These are phyloP conservation scores for Chrysocyon brachyurus DNA, from an alignment of 2,797 vertebrate genomes.

Conservation along the genomic window DNA sequence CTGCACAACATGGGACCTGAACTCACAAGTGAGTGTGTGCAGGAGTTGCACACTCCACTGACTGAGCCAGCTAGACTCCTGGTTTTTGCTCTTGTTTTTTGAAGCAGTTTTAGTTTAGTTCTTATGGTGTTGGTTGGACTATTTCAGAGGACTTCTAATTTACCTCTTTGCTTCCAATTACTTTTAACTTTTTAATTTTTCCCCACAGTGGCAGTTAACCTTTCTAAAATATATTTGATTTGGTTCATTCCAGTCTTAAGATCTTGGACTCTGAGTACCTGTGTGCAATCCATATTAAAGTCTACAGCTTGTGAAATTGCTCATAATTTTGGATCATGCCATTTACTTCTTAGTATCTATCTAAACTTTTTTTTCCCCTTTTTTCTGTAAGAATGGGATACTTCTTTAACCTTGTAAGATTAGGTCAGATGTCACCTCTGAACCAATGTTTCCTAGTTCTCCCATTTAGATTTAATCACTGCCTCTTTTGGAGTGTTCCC, in stretches of 20 bases:
- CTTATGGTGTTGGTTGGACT: background rate
- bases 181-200: background rate
- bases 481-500: background rate
- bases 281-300: background rate
- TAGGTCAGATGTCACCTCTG: slow-evolving; percentile 34
- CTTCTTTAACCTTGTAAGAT: slow-evolving; percentile 40
- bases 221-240: slow-evolving; percentile 52
- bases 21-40: background rate
- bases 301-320: background rate
- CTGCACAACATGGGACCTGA: background rate
- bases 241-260: slow-evolving; percentile 19
- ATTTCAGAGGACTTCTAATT: slow-evolving; percentile 26
- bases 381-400: background rate
- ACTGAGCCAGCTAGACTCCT: background rate
- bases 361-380: background rate
- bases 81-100: slow-evolving; percentile 45
- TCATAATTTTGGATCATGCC: slow-evolving; percentile 35
- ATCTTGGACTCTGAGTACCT: background rate
- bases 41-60: background rate
- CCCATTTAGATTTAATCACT: slow-evolving; percentile 36
- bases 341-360: slow-evolving; percentile 13
- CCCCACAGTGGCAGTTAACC: background rate
- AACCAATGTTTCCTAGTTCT: background rate
- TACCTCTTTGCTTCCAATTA: background rate
- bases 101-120: slow-evolving; percentile 27